Evolutionary conservation across 2,888 invertebrate genomes (phyloP).

Genomic region (Lasioglossum oenotherae): DNA sequence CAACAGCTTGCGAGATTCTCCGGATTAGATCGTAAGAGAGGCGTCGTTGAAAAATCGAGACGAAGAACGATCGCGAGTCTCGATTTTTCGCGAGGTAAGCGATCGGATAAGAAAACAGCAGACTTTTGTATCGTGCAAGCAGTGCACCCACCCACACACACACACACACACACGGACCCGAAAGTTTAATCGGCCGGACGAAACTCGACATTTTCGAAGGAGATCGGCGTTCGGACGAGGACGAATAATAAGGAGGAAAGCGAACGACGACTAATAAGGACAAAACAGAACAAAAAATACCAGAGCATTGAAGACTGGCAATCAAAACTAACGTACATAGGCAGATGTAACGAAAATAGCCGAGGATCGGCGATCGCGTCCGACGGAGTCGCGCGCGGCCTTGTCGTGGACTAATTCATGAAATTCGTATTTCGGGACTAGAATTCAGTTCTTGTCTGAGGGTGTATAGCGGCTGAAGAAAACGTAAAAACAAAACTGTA

Average conservation of each 20-base stretch:
- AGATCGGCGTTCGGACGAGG: constrained; percentile 21
- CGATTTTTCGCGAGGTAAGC: background rate
- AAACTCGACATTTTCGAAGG: constrained; percentile 19
- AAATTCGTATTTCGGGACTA: background rate
- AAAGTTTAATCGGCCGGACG: constrained; percentile 55
- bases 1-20: constrained; percentile 33
- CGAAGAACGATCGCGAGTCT: background rate
- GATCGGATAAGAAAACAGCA: background rate
- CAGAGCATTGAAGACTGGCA: constrained; percentile 80
- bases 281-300: constrained; percentile 34
- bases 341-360: constrained; percentile 41
- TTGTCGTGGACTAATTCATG: constrained; percentile 12
- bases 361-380: constrained; percentile 56
- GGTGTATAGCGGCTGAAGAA: background rate
- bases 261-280: constrained; percentile 47
- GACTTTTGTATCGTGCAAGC: constrained; percentile 19
- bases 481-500: background rate
- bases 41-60: constrained; percentile 22
- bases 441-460: constrained; percentile 8
- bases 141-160: too few species aligned
- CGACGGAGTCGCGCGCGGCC: constrained; percentile 46
- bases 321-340: constrained; percentile 76
- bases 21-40: constrained; percentile 31
- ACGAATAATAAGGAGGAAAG: constrained; percentile 21
- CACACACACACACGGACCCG: constrained; percentile 20